Conservation (phyloP, 2,888 invertebrate species). For the Synanthedon andrenaeformis region DNA sequence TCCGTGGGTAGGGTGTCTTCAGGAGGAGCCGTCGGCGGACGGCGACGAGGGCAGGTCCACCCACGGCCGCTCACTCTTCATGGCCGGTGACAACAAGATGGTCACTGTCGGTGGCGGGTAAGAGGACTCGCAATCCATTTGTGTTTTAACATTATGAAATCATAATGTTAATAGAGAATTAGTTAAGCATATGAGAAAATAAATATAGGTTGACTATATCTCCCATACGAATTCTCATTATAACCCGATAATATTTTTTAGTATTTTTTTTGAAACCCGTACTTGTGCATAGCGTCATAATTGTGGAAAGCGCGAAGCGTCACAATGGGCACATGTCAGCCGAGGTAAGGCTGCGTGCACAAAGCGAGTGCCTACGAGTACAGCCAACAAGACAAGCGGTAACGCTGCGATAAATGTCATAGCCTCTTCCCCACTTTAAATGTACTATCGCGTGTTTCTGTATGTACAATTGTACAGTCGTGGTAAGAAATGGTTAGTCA, state of each 20-base stretch:
- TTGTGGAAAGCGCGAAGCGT: constrained; percentile 17
- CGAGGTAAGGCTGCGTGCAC: constrained; percentile 42
- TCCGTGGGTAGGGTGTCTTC: constrained; percentile 92
- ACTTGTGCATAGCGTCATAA: not conserved
- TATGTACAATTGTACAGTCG: too few species aligned
- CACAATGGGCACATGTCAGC: constrained; percentile 52
- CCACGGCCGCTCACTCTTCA: constrained; percentile 90
- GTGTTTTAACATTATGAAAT: too few species aligned
- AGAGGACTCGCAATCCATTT: constrained; percentile 31
- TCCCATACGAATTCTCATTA: too few species aligned
- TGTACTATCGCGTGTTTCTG: too few species aligned
- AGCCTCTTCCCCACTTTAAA: too few species aligned
- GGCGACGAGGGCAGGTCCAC: constrained; percentile 20
- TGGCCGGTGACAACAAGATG: constrained; percentile 94
- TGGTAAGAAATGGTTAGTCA: too few species aligned
- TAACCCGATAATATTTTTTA: too few species aligned
- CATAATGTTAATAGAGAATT: too few species aligned
- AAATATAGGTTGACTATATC: too few species aligned
- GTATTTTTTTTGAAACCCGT: not conserved
- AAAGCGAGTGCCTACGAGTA: constrained; percentile 50
- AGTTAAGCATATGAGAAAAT: too few species aligned
- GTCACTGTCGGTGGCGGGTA: constrained; percentile 96
- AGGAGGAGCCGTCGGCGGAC: constrained; percentile 20
- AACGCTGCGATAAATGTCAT: constrained; percentile 34
- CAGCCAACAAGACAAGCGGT: constrained; percentile 61